These are phyloP conservation scores for Neodiprion lecontei DNA, from an alignment of 1,140 invertebrate species.

Conservation along the genomic window DNA sequence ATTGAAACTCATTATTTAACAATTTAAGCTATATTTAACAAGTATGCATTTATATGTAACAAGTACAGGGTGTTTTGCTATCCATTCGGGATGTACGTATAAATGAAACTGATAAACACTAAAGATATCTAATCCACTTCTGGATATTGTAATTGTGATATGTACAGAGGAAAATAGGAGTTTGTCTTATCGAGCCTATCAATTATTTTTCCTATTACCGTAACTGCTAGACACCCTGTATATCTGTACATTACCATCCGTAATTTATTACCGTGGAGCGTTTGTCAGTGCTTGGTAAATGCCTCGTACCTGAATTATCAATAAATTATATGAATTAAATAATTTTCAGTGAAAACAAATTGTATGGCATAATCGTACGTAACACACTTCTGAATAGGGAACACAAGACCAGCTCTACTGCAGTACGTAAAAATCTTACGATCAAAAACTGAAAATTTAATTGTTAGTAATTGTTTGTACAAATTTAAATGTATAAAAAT, in stretches of 20 bases:
- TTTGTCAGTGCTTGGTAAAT: background rate
- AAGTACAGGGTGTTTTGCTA: too few species aligned
- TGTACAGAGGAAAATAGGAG: too few species aligned
- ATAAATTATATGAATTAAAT: background rate
- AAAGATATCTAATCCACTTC: too few species aligned
- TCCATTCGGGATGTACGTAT: too few species aligned
- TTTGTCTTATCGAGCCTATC: background rate
- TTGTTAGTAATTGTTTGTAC: background rate
- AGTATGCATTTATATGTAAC: too few species aligned
- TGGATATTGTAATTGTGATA: too few species aligned
- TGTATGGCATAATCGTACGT: background rate
- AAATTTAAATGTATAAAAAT: too few species aligned
- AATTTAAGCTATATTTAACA: too few species aligned
- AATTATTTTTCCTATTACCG: background rate
- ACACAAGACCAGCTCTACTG: too few species aligned
- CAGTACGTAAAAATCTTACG: background rate
- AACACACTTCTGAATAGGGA: too few species aligned
- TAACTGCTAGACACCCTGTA: background rate
- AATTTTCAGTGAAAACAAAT: background rate
- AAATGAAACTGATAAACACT: too few species aligned
- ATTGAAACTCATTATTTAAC: too few species aligned
- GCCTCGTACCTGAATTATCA: background rate
- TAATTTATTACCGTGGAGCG: background rate
- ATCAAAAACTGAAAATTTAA: constrained; percentile 1
- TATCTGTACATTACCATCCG: background rate